These are phyloP conservation scores for Pangasius djambal DNA, from an alignment of 2,797 vertebrate species.

Conservation along the genomic window DNA sequence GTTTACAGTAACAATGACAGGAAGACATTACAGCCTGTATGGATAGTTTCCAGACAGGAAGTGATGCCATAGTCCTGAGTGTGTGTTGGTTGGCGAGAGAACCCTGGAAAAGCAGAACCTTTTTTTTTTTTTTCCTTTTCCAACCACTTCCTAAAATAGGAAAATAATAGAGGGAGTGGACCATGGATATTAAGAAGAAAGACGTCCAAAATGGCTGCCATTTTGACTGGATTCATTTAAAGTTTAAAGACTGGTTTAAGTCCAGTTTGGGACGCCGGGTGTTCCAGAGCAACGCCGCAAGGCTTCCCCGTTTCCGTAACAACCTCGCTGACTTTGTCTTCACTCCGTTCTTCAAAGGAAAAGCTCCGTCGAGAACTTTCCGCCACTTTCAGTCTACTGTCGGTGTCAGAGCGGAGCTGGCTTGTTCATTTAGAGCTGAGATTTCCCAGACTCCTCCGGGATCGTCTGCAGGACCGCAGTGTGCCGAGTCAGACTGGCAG, in stretches of 20 bases:
- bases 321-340: background rate
- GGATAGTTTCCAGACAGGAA: constrained; percentile 34
- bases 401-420: background rate
- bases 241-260: background rate
- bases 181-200: background rate
- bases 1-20: constrained; percentile 34
- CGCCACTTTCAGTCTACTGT: background rate
- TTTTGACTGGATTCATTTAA: background rate
- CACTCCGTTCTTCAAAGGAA: background rate
- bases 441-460: constrained; percentile 37
- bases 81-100: background rate
- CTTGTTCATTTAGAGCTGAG: constrained; percentile 6
- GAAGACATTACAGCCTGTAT: constrained; percentile 5
- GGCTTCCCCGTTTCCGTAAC: background rate
- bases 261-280: background rate
- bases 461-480: background rate
- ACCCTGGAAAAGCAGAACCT: background rate
- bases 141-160: background rate
- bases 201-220: background rate
- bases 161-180: background rate
- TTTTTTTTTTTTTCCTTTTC: background rate
- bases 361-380: background rate
- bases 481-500: background rate
- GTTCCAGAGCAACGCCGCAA: background rate
- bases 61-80: background rate